Evolutionary conservation across 2,888 invertebrate species (phyloP).

Genomic region (Cistogaster globosa): DNA sequence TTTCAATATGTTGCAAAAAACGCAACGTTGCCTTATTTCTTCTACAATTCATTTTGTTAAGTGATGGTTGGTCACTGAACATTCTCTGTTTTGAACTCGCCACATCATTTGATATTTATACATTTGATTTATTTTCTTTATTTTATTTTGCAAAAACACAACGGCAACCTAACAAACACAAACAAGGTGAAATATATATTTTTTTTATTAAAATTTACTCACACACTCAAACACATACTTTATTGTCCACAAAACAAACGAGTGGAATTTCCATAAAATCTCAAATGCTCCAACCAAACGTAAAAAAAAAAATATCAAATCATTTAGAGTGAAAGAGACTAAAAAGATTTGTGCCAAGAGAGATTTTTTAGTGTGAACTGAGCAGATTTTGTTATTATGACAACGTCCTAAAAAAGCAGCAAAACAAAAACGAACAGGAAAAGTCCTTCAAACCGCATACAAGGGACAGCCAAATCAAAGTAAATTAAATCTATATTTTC

Average conservation of each 20-base stretch:
- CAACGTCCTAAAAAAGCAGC: slow-evolving; percentile 23
- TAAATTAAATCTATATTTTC: slow-evolving; percentile 35
- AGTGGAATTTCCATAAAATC: slow-evolving; percentile 1
- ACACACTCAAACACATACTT: neutral
- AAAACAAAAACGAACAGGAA: slow-evolving; percentile 37
- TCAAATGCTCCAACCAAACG: slow-evolving; percentile 14
- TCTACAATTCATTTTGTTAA: slow-evolving; percentile 43
- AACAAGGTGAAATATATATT: slow-evolving; percentile 62
- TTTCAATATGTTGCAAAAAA: slow-evolving; percentile 5
- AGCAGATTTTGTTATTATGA: neutral
- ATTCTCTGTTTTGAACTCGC: slow-evolving; percentile 48
- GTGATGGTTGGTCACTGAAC: slow-evolving; percentile 52
- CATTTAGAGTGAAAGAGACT: slow-evolving; percentile 36
- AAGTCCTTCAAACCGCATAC: slow-evolving; percentile 57
- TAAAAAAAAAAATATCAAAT: slow-evolving; percentile 9
- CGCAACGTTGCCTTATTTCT: slow-evolving; percentile 54
- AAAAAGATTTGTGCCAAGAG: neutral
- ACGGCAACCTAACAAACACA: slow-evolving; percentile 38
- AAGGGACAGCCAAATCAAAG: slow-evolving; percentile 36
- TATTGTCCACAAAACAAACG: slow-evolving; percentile 2
- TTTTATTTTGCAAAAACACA: slow-evolving; percentile 47
- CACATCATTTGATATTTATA: slow-evolving; percentile 52
- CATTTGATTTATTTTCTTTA: slow-evolving; percentile 54
- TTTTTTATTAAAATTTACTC: slow-evolving; percentile 3
- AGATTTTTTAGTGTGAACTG: neutral